Evolutionary conservation across 1,140 invertebrate species (phyloP).

Genomic region (Cataglyphis hispanica): DNA sequence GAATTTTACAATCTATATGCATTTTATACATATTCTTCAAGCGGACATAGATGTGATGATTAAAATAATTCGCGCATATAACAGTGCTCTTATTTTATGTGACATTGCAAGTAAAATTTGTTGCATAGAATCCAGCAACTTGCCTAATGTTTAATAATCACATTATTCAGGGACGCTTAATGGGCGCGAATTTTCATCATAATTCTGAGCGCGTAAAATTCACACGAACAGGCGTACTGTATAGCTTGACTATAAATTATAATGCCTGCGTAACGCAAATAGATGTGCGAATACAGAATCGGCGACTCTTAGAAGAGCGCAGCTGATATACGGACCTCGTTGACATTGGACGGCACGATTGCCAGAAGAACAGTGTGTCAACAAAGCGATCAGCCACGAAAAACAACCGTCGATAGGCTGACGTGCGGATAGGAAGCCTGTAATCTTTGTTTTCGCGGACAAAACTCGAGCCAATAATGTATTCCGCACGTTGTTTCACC

Average conservation of each 20-base stretch:
- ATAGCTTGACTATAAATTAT: conserved; percentile 9
- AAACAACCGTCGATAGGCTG: conserved; percentile 58
- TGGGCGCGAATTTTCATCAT: not conserved
- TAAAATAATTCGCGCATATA: not conserved
- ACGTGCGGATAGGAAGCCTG: not conserved
- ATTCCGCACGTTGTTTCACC: conserved; percentile 25
- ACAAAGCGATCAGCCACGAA: conserved; percentile 55
- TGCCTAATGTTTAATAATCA: not conserved
- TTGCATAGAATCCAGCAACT: not conserved
- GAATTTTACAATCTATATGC: not conserved
- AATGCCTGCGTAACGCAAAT: not conserved
- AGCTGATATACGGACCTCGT: conserved; percentile 39
- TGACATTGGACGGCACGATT: conserved; percentile 64
- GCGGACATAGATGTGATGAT: not conserved
- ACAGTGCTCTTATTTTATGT: conserved; percentile 4
- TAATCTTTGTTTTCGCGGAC: conserved; percentile 36
- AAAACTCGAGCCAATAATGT: conserved; percentile 37
- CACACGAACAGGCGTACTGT: not conserved
- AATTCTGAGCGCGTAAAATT: not conserved
- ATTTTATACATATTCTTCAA: not conserved
- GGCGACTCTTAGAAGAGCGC: conserved; percentile 31
- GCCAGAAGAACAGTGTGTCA: conserved; percentile 54
- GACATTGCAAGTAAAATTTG: not conserved
- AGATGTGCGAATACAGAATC: not conserved
- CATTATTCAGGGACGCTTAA: not conserved